A percentile compares a stretch with the other conserved stretches of the same genome.
phyloP scores from a whole-genome alignment of 2,113 vertebrate species.

The Cettia cetti region DNA sequence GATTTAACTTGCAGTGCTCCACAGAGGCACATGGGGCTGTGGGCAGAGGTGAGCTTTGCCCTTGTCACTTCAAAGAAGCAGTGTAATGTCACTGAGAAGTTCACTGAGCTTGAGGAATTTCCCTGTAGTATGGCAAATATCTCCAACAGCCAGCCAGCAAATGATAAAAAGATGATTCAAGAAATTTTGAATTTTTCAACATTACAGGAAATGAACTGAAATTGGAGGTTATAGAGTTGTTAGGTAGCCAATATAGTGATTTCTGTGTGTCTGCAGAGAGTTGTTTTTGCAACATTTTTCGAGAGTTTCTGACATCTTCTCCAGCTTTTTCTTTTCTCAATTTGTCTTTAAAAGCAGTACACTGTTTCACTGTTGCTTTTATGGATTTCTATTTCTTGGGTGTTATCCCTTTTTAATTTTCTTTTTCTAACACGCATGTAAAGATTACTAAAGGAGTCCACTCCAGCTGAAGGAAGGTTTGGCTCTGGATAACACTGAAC shows the following conservation, averaged over 20 bases:
- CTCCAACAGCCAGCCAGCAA: neutral
- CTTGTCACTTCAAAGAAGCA: neutral
- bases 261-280: neutral
- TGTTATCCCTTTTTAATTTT: neutral
- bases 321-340: neutral
- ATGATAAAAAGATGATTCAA: neutral
- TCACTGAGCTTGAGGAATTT: slow-evolving; percentile 12
- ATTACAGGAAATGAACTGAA: neutral
- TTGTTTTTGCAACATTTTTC: neutral
- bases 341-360: neutral
- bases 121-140: neutral
- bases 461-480: neutral
- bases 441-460: neutral
- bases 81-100: neutral
- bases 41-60: neutral
- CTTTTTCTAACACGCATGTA: neutral
- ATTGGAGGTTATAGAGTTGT: neutral
- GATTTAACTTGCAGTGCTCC: neutral
- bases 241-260: neutral
- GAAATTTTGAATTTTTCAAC: neutral
- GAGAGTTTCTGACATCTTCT: neutral
- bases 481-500: neutral
- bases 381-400: neutral
- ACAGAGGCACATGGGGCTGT: neutral
- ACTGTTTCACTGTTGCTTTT: neutral